These are phyloP conservation scores for Erpornis zantholeuca DNA, from an alignment of 2,113 vertebrate species.

Conservation along the genomic window DNA sequence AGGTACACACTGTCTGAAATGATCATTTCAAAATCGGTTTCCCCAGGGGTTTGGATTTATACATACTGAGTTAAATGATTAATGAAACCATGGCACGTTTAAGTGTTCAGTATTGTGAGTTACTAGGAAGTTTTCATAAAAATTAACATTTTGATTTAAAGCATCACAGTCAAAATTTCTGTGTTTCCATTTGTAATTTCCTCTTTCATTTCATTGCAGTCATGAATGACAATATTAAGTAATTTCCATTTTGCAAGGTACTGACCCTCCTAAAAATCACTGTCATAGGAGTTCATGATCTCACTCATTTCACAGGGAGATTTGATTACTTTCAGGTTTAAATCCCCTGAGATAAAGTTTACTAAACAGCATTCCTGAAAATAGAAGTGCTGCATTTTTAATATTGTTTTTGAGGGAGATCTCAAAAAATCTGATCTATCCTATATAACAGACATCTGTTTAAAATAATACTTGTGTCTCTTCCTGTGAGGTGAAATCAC, in stretches of 20 bases:
- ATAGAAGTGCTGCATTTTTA: background rate
- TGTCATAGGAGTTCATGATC: background rate
- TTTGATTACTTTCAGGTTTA: background rate
- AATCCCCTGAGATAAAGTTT: background rate
- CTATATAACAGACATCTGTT: background rate
- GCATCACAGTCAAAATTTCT: background rate
- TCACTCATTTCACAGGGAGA: background rate
- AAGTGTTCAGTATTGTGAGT: background rate
- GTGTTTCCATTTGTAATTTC: slow-evolving; percentile 18
- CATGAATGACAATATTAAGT: background rate
- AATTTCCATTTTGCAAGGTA: background rate
- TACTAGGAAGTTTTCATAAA: slow-evolving; percentile 17
- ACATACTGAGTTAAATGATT: slow-evolving; percentile 39
- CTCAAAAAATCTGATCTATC: background rate
- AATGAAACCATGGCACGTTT: slow-evolving; percentile 20
- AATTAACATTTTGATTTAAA: slow-evolving; percentile 9
- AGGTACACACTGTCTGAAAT: slow-evolving; percentile 15
- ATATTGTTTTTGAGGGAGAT: background rate
- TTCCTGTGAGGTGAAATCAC: background rate
- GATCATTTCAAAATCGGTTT: slow-evolving; percentile 40
- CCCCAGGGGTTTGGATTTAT: slow-evolving; percentile 29
- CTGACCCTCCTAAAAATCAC: background rate
- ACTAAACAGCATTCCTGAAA: background rate
- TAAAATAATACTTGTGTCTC: background rate
- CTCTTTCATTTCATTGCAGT: background rate